These are phyloP conservation scores for Crossaster papposus DNA, from an alignment of 53 echinoderm and acorn worm species.

Conservation along the genomic window DNA sequence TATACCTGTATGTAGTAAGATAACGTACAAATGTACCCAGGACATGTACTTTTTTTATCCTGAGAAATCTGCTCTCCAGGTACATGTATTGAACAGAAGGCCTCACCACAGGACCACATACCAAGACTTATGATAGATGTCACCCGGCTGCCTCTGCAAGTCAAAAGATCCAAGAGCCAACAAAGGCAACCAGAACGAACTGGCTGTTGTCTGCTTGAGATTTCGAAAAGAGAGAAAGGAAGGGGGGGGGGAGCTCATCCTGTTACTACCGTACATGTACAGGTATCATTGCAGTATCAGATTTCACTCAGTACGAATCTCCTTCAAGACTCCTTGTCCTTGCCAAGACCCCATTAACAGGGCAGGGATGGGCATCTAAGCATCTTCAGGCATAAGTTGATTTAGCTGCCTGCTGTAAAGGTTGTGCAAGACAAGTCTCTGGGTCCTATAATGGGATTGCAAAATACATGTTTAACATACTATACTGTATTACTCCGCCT, in stretches of 20 bases:
- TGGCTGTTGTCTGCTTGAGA: no score
- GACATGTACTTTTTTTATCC: not conserved
- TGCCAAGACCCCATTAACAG: not conserved
- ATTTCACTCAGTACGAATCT: not conserved
- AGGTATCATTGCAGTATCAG: not conserved
- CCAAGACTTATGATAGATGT: not conserved
- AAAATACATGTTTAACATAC: not conserved
- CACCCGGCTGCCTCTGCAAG: not conserved
- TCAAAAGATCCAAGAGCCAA: not conserved
- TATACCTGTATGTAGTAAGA: no score
- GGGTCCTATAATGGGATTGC: not conserved
- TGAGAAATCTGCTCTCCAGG: not conserved
- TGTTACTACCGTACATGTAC: no score
- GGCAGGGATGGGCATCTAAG: not conserved
- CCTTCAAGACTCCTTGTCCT: not conserved
- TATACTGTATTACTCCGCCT: no score
- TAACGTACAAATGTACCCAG: no score
- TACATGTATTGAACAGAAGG: not conserved
- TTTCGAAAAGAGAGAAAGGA: no score
- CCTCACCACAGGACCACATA: not conserved
- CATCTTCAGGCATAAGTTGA: not conserved
- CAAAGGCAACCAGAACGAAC: no score
- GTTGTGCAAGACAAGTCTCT: not conserved
- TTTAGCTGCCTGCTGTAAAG: not conserved
- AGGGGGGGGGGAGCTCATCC: no score